Evolutionary conservation across 1,140 invertebrate species (phyloP), one percentile per base, ranked within the genome.

Genomic region (Philaenus spumarius): DNA sequence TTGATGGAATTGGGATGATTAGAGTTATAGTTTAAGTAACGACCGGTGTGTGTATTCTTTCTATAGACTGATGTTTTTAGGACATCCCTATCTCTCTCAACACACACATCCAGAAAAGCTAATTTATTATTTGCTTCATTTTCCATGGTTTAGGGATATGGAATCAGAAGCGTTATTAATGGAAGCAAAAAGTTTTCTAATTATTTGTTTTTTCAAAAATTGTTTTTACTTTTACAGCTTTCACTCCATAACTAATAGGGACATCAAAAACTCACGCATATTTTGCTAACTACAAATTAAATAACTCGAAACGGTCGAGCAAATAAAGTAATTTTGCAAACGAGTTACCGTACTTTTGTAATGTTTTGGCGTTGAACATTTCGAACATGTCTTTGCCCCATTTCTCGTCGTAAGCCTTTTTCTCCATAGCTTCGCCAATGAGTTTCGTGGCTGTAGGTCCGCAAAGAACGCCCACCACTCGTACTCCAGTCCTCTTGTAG

Each of bases 401-500:
- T 30, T 30, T 30, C n/a, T 58, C 37, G 1, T 47, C 45, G 11
- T 14, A 80, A 64, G 84, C 75, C 20, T 85, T 75, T 58, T 75
- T 72, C 55, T 74, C 74, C n/a, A 69, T 64, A n/a, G 74, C 67
- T 51, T 75, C 69, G 50, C 70, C 69, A 7, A 76, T 66, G 50
- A 77, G 67, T 62, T 72, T 69, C 0, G 73, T 75, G n/a, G 73
- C 67, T 0, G 78, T 80, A 6, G 73, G 70, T 43, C 73, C 75
- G 50, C 75, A 73, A 65, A 77, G 79, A 24, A 81, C 63, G 15
- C 72, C 72, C 40, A 79, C 73, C 6, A 79, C 76, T 56, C 73
- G 70, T 15, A 80, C 71, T 1, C 77, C 75, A 2, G 73, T 75
- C 46, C 69, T 65, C 22, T 74, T 71, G 39, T 75, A 73, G 45